Percentiles rank a stretch among this genome's conserved stretches.
These are phyloP conservation scores for Rhinoderma darwinii DNA, from an alignment of 2,113 vertebrate genomes.

Conservation along the genomic window DNA sequence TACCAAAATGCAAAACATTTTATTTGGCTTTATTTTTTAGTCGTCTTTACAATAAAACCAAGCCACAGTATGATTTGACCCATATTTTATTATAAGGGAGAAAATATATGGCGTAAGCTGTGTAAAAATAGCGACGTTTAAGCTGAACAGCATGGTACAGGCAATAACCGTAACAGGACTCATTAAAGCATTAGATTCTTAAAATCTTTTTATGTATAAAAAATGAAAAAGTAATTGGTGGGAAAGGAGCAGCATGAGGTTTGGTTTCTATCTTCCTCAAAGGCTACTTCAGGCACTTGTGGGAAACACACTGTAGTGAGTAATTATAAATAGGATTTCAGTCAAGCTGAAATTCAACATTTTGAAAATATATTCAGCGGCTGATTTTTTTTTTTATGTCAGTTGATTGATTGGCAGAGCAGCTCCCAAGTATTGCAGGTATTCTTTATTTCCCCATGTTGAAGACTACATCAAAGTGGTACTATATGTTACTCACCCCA, in stretches of 20 bases:
- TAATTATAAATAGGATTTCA: neutral
- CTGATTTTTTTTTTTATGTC: neutral
- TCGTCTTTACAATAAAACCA: no score
- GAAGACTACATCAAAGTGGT: no score
- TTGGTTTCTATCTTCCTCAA: neutral
- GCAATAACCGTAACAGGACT: neutral
- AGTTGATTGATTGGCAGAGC: no score
- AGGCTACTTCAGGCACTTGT: slow-evolving; percentile 25
- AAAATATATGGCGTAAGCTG: no score
- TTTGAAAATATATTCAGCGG: neutral
- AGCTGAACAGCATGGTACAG: neutral
- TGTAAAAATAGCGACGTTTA: neutral
- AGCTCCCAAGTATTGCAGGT: no score
- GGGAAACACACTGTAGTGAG: neutral
- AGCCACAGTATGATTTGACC: no score
- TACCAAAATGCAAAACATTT: no score
- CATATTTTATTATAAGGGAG: no score
- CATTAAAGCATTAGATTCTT: slow-evolving; percentile 2
- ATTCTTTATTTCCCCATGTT: no score
- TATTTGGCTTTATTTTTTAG: no score
- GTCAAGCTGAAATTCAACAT: neutral
- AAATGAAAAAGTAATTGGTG: neutral
- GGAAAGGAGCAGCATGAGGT: neutral
- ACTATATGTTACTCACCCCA: no score
- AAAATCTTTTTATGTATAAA: slow-evolving; percentile 5